These are phyloP conservation scores for Fistularia commersonii DNA, from an alignment of 2,797 vertebrate genomes.

Conservation along the genomic window DNA sequence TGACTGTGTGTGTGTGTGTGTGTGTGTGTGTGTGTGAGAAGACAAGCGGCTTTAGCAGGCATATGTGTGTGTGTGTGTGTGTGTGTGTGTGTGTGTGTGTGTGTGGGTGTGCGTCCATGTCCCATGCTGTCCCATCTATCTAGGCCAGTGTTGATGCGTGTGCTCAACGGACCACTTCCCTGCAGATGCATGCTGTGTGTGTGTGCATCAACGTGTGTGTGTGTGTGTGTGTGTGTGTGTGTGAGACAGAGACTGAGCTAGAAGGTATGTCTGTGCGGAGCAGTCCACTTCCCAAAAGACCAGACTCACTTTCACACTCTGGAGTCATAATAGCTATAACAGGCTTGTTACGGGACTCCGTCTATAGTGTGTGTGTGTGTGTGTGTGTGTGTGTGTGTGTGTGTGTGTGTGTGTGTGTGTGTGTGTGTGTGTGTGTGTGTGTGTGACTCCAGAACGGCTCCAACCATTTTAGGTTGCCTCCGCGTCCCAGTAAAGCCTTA, in stretches of 20 bases:
- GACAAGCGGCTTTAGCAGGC: conserved; percentile 19
- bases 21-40: too few species aligned
- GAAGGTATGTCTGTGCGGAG: conserved; percentile 30
- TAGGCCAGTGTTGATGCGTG: conserved; percentile 74
- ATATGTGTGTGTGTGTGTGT: conserved; percentile 38
- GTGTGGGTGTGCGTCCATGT: conserved; percentile 33
- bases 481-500: conserved; percentile 1
- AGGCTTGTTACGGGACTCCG: conserved; percentile 57
- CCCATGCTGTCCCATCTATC: conserved; percentile 67
- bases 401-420: conserved; percentile 7
- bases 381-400: conserved; percentile 10
- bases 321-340: conserved; percentile 65
- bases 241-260: too few species aligned
- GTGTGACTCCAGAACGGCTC: conserved; percentile 29
- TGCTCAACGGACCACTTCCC: conserved; percentile 65
- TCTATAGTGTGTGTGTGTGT: conserved; percentile 21
- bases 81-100: conserved; percentile 21
- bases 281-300: conserved; percentile 72
- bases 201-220: conserved; percentile 28
- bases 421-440: conserved; percentile 15
- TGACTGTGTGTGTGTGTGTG: conserved; percentile 56
- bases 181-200: conserved; percentile 49
- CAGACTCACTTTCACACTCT: conserved; percentile 68
- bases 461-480: conserved; percentile 31
- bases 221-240: conserved; percentile 15